Conservation (phyloP, 1,140 invertebrate genomes). For the Drosophila carrolli region DNA sequence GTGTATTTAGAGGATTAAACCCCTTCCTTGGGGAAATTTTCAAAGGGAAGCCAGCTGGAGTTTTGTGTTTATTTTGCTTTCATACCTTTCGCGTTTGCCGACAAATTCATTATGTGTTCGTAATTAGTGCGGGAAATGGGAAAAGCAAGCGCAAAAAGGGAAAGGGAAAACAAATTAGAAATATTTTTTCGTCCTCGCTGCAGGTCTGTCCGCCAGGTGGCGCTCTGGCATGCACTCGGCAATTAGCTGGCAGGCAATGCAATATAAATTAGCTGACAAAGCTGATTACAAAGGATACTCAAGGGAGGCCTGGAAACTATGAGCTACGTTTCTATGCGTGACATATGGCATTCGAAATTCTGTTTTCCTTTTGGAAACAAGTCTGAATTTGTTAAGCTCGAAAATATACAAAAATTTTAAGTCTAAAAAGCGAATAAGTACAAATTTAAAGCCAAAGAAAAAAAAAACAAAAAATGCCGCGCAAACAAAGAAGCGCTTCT, state of each 20-base stretch:
- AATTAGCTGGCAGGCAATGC: slow-evolving; percentile 64
- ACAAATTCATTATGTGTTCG: slow-evolving; percentile 45
- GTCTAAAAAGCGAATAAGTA: neutral
- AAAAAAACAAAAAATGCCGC: slow-evolving; percentile 33
- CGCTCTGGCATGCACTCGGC: slow-evolving; percentile 46
- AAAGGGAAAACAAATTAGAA: slow-evolving; percentile 35
- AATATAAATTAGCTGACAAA: slow-evolving; percentile 62
- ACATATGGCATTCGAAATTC: slow-evolving; percentile 45
- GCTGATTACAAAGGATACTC: neutral
- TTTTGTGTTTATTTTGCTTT: slow-evolving; percentile 30
- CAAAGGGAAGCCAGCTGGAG: slow-evolving; percentile 17
- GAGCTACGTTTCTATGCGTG: neutral
- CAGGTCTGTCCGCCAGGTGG: slow-evolving; percentile 40
- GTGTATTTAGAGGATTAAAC: neutral
- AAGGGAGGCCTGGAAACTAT: slow-evolving; percentile 8
- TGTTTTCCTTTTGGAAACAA: slow-evolving; percentile 1
- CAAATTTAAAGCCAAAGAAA: neutral
- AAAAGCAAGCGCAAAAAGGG: slow-evolving; percentile 35
- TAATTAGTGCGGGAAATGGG: slow-evolving; percentile 60
- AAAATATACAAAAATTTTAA: neutral
- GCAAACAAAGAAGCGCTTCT: slow-evolving; percentile 28
- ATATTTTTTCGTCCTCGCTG: slow-evolving; percentile 6
- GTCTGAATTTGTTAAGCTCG: neutral
- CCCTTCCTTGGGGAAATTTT: slow-evolving; percentile 13
- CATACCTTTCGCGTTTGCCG: slow-evolving; percentile 29